A percentile compares a stretch with the other conserved stretches of the same genome.
phyloP scores from a whole-genome alignment of 2,113 vertebrate genomes.

The Pollachius pollachius region DNA sequence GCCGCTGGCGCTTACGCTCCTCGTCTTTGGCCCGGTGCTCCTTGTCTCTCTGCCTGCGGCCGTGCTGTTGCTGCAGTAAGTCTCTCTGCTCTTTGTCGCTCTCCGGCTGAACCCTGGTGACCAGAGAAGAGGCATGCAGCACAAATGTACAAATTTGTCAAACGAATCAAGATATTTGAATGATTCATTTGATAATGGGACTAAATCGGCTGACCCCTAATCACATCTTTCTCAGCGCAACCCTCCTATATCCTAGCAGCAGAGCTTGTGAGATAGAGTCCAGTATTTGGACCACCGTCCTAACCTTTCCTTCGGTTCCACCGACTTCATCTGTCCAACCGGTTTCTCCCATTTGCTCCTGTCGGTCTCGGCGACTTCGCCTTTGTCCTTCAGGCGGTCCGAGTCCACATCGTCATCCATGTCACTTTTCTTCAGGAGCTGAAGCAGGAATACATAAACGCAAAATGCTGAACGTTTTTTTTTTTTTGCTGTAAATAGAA shows the following conservation, averaged over 20 bases:
- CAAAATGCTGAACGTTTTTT: not conserved
- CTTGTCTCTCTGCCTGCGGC: constrained; percentile 84
- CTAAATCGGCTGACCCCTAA: too few species aligned
- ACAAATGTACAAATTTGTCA: too few species aligned
- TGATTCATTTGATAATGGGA: too few species aligned
- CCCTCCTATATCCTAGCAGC: too few species aligned
- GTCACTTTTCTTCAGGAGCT: constrained; percentile 97
- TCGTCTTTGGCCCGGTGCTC: constrained; percentile 83
- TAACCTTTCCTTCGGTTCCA: constrained; percentile 87
- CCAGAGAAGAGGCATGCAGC: constrained; percentile 3
- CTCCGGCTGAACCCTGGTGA: constrained; percentile 81
- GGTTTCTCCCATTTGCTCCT: constrained; percentile 82
- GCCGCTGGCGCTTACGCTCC: constrained; percentile 83
- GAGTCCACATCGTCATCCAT: constrained; percentile 83
- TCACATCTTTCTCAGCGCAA: too few species aligned
- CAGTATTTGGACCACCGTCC: constrained; percentile 22
- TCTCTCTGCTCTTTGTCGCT: constrained; percentile 88
- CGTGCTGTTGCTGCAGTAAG: constrained; percentile 60
- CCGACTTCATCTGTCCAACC: constrained; percentile 72
- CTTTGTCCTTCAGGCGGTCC: constrained; percentile 86
- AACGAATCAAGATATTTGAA: not conserved
- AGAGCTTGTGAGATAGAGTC: too few species aligned
- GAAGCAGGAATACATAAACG: constrained; percentile 16
- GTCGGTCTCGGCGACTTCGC: constrained; percentile 77
- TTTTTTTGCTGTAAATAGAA: not conserved